Evolutionary conservation across 1,140 invertebrate species (phyloP).

Genomic region (Drosophila auraria): DNA sequence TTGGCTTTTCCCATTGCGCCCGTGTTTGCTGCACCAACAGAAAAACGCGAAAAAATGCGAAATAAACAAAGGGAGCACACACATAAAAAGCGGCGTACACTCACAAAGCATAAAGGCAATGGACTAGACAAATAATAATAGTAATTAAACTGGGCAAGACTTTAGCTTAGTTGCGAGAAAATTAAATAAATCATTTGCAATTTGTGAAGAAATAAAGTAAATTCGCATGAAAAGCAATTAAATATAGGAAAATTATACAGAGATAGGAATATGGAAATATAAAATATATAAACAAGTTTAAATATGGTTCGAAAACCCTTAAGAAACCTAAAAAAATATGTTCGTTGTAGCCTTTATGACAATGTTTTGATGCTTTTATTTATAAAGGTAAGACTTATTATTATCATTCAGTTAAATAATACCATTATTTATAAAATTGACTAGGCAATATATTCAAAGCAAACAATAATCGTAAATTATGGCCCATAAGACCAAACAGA

Average conservation of each 20-base stretch:
- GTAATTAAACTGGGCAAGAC: not conserved
- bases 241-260: not conserved
- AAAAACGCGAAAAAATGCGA: slow-evolving; percentile 17
- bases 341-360: no score
- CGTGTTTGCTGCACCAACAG: slow-evolving; percentile 37
- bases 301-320: no score
- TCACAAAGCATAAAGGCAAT: slow-evolving; percentile 10
- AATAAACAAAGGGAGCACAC: slow-evolving; percentile 12
- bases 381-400: no score
- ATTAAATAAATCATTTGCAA: not conserved
- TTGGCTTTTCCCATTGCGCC: slow-evolving; percentile 30
- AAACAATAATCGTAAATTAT: slow-evolving; percentile 1
- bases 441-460: not conserved
- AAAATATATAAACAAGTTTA: not conserved
- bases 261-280: not conserved
- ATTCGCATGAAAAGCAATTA: not conserved
- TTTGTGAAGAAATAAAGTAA: not conserved
- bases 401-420: not conserved
- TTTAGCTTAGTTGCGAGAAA: not conserved
- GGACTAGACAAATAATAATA: not conserved
- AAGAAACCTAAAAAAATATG: no score
- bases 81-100: slow-evolving; percentile 9
- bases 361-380: not conserved
- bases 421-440: not conserved
- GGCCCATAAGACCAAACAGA: not conserved